A percentile compares a stretch with the other conserved stretches of the same genome.
Conservation (phyloP, 1,140 invertebrate genomes). For the Lysiphlebus fabarum region DNA sequence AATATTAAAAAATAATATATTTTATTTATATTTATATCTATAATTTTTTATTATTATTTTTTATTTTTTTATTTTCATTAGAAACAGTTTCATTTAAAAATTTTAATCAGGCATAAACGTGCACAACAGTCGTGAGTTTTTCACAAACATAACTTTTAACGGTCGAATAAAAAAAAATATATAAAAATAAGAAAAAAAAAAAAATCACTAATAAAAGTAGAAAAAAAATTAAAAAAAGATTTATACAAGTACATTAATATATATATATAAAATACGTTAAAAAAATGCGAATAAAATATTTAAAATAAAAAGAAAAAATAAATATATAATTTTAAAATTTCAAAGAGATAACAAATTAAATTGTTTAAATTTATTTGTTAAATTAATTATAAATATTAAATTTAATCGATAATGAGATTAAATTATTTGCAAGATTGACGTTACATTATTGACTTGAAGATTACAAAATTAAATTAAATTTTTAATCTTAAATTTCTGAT, state of each 20-base stretch:
- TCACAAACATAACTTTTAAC: slow-evolving; percentile 45
- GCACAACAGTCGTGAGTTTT: slow-evolving; percentile 13
- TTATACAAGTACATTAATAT: not conserved
- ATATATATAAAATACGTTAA: not conserved
- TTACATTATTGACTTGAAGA: too few relatives aligned
- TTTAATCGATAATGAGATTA: too few relatives aligned
- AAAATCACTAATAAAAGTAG: slow-evolving; percentile 19
- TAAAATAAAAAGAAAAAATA: too few relatives aligned
- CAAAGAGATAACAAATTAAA: too few relatives aligned
- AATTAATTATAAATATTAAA: too few relatives aligned
- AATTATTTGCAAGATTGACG: too few relatives aligned
- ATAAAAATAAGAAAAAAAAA: slow-evolving; percentile 31
- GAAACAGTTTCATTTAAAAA: slow-evolving; percentile 31
- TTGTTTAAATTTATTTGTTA: too few relatives aligned
- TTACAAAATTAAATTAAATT: too few relatives aligned
- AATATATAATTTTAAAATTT: too few relatives aligned
- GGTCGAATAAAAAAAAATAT: slow-evolving; percentile 47
- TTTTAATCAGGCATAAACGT: slow-evolving; percentile 48
- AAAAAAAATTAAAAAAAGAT: slow-evolving; percentile 17
- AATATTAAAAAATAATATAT: too few relatives aligned
- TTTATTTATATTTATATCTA: too few relatives aligned
- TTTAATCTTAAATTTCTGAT: too few relatives aligned
- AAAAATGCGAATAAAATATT: not conserved
- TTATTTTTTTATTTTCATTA: slow-evolving; percentile 7
- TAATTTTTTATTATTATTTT: not conserved